A percentile compares a stretch with the other conserved stretches of the same genome.
Evolutionary conservation across 2,888 invertebrate species (phyloP).

Genomic region (Prosapia bicincta): DNA sequence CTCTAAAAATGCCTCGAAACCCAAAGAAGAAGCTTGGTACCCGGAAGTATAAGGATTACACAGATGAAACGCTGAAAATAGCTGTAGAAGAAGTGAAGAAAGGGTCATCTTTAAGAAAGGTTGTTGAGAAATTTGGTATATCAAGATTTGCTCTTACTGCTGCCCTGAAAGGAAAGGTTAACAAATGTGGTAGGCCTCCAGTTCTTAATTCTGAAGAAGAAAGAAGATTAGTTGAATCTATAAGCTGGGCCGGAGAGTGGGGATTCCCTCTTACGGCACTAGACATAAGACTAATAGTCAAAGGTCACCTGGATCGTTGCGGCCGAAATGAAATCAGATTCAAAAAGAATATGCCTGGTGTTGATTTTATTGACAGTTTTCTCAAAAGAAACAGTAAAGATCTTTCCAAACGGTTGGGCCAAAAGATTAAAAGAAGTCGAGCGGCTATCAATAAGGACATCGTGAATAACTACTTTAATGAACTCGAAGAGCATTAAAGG

Average conservation of each 20-base stretch:
- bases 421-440: conserved; percentile 36
- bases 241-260: conserved; percentile 10
- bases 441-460: conserved; percentile 28
- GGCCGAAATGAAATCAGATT: conserved; percentile 29
- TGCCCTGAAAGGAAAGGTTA: too few species aligned
- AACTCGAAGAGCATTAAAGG: too few species aligned
- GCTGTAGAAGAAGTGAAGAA: conserved; percentile 23
- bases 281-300: not conserved
- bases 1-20: conserved; percentile 19
- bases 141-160: too few species aligned
- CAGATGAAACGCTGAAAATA: conserved; percentile 19
- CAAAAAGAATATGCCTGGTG: conserved; percentile 38
- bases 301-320: conserved; percentile 15
- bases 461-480: conserved; percentile 34
- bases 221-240: not conserved
- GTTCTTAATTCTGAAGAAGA: not conserved
- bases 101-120: conserved; percentile 21
- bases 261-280: conserved; percentile 7
- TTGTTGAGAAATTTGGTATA: conserved; percentile 19
- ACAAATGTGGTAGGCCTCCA: conserved; percentile 8
- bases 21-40: conserved; percentile 7
- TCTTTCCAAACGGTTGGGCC: conserved; percentile 28
- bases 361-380: conserved; percentile 36
- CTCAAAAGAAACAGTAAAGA: conserved; percentile 27
- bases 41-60: conserved; percentile 20